Evolutionary conservation across 1,140 invertebrate genomes (phyloP).

Genomic region (Drosophila insularis): DNA sequence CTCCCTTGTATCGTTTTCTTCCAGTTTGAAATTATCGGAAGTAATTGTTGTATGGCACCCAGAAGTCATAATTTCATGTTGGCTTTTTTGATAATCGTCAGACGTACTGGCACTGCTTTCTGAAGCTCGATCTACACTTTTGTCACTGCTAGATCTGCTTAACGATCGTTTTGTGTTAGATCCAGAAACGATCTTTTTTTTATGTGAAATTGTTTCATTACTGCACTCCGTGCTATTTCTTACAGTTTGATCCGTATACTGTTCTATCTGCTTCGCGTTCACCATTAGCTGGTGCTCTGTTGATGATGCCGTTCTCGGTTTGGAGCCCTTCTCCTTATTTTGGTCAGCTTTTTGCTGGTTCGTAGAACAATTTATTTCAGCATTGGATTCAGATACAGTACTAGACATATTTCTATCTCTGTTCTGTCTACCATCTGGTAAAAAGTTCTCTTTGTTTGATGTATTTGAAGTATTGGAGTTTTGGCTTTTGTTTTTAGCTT

Average conservation of each 20-base stretch:
- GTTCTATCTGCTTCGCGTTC: slow-evolving; percentile 37
- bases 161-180: slow-evolving; percentile 50
- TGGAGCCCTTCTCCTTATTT: slow-evolving; percentile 40
- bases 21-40: not conserved
- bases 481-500: slow-evolving; percentile 66
- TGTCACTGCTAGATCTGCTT: slow-evolving; percentile 70
- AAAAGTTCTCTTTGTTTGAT: slow-evolving; percentile 75
- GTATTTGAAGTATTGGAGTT: slow-evolving; percentile 71
- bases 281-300: slow-evolving; percentile 7
- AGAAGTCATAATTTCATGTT: slow-evolving; percentile 38
- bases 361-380: slow-evolving; percentile 30
- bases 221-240: slow-evolving; percentile 7
- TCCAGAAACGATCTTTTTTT: slow-evolving; percentile 26
- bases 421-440: slow-evolving; percentile 45
- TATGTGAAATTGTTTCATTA: slow-evolving; percentile 36
- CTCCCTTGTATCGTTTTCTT: not conserved
- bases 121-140: slow-evolving; percentile 59
- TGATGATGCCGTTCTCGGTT: not conserved
- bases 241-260: slow-evolving; percentile 21
- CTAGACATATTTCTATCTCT: slow-evolving; percentile 41
- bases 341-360: slow-evolving; percentile 43
- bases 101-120: slow-evolving; percentile 66
- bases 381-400: slow-evolving; percentile 32
- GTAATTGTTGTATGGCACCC: slow-evolving; percentile 39
- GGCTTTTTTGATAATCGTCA: slow-evolving; percentile 43